Evolutionary conservation across 2,888 invertebrate genomes (phyloP), one percentile per base, ranked within the genome.

Genomic region (Amiota minor): DNA sequence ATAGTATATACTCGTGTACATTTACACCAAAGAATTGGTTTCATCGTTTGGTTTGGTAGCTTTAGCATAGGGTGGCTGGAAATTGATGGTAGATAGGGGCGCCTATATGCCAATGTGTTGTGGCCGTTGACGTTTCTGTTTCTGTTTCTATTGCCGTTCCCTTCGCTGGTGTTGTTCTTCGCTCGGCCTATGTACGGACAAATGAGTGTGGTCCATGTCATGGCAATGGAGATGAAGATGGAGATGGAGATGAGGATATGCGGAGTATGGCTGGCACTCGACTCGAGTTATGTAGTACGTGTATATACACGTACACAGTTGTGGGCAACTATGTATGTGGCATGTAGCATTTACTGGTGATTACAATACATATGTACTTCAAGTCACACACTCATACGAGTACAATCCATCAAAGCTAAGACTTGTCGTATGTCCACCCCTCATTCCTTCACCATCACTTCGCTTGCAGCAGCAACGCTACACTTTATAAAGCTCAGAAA

Each of bases 331-430:
- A n/a, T 61, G 45, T 64, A 53, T 71, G 56, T 49, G 49, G 23
- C 47, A 9, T 14, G 12, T 12, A n/a, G 4, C 20, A 59, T 16
- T 12, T 59, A 14, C 14, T 18, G 1, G 14, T 16, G 16, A 59
- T 53, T 1, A 14, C 61, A 18, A 16, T 23, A 16, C 61, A 45
- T 45, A 18, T 61, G 35, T 64, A 65, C 45, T 49, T 72, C 23
- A 75, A 86, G 78, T 53, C 35, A 59, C 72, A 49, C 76, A 86
- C 79, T 53, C 35, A 12, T 49, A 35, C 81, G 85, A 76, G 79
- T 79, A 82, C 81, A 84, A 87, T 87, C 85, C 87, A 87, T 85
- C 85, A 87, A 83, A 80, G 86, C 72, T 78, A 23, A 20, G 56
- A 23, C 53, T 62, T 11, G 53, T 18, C 64, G 18, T 55, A 35